Percentiles rank a stretch among this genome's conserved stretches.
These are phyloP conservation scores for Chesias legatella DNA, from an alignment of 2,888 invertebrate genomes.

Conservation along the genomic window DNA sequence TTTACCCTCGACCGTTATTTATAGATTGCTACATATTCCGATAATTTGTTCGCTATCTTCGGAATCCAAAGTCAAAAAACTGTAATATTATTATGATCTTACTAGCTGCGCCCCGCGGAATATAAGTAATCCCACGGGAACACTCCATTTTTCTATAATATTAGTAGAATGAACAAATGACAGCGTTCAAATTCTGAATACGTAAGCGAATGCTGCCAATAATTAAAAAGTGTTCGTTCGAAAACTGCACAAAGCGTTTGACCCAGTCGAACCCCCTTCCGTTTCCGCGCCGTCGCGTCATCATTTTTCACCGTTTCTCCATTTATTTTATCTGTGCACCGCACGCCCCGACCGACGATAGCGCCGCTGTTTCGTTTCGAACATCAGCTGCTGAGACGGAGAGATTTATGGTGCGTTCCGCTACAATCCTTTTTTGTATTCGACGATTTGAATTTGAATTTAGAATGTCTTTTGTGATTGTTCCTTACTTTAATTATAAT, in stretches of 20 bases:
- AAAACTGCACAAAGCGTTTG: constrained; percentile 28
- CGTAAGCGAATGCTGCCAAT: not conserved
- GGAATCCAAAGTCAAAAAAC: too few species aligned
- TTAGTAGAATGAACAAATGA: too few species aligned
- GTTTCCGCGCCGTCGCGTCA: constrained; percentile 73
- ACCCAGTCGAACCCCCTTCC: constrained; percentile 58
- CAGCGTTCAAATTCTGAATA: too few species aligned
- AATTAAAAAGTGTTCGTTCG: constrained; percentile 12
- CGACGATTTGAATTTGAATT: constrained; percentile 62
- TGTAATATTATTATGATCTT: too few species aligned
- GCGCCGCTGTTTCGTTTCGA: constrained; percentile 56
- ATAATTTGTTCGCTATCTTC: too few species aligned
- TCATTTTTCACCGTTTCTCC: constrained; percentile 78
- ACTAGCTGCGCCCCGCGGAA: too few species aligned
- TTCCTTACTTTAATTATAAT: constrained; percentile 22
- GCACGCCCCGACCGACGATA: constrained; percentile 62
- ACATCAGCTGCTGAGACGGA: constrained; percentile 74
- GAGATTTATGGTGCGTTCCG: constrained; percentile 74
- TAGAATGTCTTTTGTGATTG: constrained; percentile 41
- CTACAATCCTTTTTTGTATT: constrained; percentile 48
- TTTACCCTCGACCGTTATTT: too few species aligned
- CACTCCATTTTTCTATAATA: too few species aligned
- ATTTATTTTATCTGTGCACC: constrained; percentile 79
- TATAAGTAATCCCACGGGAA: too few species aligned
- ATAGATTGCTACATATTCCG: too few species aligned